Percentiles rank a stretch among this genome's conserved stretches.
These are phyloP conservation scores for Trinectes maculatus DNA, from an alignment of 2,113 vertebrate genomes.

Conservation along the genomic window DNA sequence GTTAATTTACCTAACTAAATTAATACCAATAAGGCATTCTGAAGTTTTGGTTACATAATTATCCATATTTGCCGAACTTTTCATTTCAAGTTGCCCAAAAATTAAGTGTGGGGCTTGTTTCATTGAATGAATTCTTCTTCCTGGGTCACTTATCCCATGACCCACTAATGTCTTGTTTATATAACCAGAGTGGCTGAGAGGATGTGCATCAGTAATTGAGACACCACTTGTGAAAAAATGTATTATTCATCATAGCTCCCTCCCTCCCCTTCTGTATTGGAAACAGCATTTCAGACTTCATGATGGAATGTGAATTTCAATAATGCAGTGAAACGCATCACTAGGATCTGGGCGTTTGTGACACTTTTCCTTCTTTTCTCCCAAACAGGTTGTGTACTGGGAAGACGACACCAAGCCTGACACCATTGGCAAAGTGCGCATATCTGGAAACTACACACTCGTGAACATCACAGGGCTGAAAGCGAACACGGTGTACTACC, in stretches of 20 bases:
- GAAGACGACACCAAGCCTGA: conserved; percentile 90
- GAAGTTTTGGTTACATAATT: neutral
- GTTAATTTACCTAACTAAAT: no score
- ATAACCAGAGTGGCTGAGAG: conserved; percentile 21
- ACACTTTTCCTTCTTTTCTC: neutral
- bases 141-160: conserved; percentile 26
- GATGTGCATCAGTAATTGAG: conserved; percentile 40
- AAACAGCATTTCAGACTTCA: conserved; percentile 49
- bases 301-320: conserved; percentile 36
- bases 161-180: conserved; percentile 28
- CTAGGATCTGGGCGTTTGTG: conserved; percentile 1
- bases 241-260: conserved; percentile 43
- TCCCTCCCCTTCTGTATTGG: conserved; percentile 30
- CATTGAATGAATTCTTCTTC: neutral
- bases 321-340: conserved; percentile 29
- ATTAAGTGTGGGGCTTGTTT: neutral
- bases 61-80: no score
- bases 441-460: conserved; percentile 87
- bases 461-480: conserved; percentile 87
- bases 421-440: conserved; percentile 86
- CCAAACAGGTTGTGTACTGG: conserved; percentile 90
- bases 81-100: neutral
- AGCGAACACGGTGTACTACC: conserved; percentile 87
- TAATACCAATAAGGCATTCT: neutral
- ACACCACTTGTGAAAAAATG: conserved; percentile 33